A percentile compares a stretch with the other conserved stretches of the same genome.
phyloP scores from a whole-genome alignment of 64 coral and sea anemone genomes.

The Actinia equina region DNA sequence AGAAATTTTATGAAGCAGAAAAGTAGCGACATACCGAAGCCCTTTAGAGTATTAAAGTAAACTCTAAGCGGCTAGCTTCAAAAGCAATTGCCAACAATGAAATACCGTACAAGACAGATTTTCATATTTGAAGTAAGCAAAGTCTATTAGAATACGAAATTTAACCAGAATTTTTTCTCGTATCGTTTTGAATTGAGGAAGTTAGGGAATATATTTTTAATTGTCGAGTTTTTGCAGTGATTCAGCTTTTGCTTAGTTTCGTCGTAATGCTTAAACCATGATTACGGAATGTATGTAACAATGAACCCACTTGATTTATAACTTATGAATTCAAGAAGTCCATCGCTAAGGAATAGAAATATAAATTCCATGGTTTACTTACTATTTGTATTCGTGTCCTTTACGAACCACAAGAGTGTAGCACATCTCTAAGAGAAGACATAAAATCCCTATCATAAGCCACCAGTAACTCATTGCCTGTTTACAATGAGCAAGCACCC shows the following conservation, averaged over 20 bases:
- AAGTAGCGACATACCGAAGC: neutral
- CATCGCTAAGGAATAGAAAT: neutral
- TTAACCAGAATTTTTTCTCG: neutral
- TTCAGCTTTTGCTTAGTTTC: neutral
- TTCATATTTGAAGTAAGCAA: neutral
- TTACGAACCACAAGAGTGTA: constrained; percentile 87
- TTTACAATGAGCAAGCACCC: constrained; percentile 67
- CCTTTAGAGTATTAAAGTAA: neutral
- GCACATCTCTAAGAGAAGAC: constrained; percentile 80
- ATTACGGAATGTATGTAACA: neutral
- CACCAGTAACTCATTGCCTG: constrained; percentile 48
- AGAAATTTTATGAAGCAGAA: neutral
- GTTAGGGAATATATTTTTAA: neutral
- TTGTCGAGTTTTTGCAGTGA: neutral
- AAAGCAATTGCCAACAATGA: neutral
- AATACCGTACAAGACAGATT: neutral
- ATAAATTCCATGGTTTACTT: constrained; percentile 22
- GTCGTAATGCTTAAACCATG: neutral
- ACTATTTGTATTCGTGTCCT: constrained; percentile 99
- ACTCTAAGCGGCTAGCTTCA: neutral
- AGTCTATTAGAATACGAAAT: too few species aligned
- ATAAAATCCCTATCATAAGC: constrained; percentile 62
- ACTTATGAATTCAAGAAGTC: neutral
- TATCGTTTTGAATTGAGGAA: neutral
- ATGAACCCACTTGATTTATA: neutral